Base-by-base conservation (phyloP, 2,797 vertebrate genomes). In the Halcyon badia region DNA sequence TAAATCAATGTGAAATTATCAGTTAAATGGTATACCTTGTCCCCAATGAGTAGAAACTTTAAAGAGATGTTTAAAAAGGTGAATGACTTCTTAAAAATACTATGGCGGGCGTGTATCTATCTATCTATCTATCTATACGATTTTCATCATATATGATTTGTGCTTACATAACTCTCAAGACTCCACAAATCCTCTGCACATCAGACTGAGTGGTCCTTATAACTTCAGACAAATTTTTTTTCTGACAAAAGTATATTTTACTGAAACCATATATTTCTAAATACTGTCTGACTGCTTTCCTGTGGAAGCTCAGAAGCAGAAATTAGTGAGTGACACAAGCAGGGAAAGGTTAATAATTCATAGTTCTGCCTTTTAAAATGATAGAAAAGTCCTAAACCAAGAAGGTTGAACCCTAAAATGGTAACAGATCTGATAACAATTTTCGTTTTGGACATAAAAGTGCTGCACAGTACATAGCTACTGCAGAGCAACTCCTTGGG, bases 201-300 rank as follows among this genome's bases (percentile, higher is more conserved):
- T 57, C 69, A 94, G 71, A 37, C 11, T 85, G 71, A 84, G 41
- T 58, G 19, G 41, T 94, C 57, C 20, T 19, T 69, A 39, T 49
- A 51, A 95, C 76, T 90, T 92, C 62, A 85, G 78, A 84, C 11
- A 77, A 42, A 9, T 73, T n/a, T 0, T 75, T 96, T 84, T 87
- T 94, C 56, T 90, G 56, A 57, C 28, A 81, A 58, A 96, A 92
- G 54, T 80, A 33, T 75, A 78, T 96, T 94, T 94, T 80, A 37
- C 26, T 80, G 44, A 68, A 92, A 78, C 51, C 91, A 64, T 9
- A 3, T 81, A 7, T 88, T 89, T 95, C 54, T 83, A 70, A 93
- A 87, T 31, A 46, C 31, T 44, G 26, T 72, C 91, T 39, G 90
- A 81, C 58, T 86, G 37, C 39, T 95, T 94, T 93, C 66, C 75